Conservation (phyloP, 2,888 invertebrate species). For the Pelosia muscerda region DNA sequence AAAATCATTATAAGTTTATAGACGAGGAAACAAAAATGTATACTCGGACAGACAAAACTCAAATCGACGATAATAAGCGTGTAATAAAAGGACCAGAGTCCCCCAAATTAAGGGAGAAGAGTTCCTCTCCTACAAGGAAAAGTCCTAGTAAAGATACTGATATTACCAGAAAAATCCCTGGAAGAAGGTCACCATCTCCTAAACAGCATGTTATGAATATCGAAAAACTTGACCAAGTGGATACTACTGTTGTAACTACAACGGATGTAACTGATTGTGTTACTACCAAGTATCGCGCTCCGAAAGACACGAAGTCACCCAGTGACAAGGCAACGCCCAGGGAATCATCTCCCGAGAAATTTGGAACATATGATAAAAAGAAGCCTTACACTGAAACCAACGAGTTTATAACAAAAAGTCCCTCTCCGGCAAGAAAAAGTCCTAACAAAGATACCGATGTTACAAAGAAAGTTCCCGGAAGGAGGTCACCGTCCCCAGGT, state of each 20-base stretch:
- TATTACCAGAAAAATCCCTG: constrained; percentile 26
- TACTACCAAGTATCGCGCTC: constrained; percentile 22
- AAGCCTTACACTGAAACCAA: constrained; percentile 40
- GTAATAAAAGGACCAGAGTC: constrained; percentile 19
- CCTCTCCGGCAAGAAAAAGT: constrained; percentile 36
- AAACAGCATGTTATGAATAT: constrained; percentile 59
- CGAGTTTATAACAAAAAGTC: constrained; percentile 9
- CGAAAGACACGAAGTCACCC: constrained; percentile 25
- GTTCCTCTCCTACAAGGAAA: constrained; percentile 53
- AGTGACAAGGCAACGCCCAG: constrained; percentile 34
- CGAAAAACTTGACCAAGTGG: constrained; percentile 36
- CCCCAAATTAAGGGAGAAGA: constrained; percentile 38
- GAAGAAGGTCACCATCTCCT: constrained; percentile 64
- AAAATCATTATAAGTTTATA: constrained; percentile 75
- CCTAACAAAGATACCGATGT: constrained; percentile 53
- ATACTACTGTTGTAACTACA: constrained; percentile 44
- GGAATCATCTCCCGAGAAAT: constrained; percentile 57
- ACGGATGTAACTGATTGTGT: constrained; percentile 38
- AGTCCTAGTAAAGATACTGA: constrained; percentile 52
- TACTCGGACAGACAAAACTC: constrained; percentile 55
- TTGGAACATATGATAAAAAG: constrained; percentile 59
- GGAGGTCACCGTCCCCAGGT: constrained; percentile 66
- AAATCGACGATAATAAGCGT: constrained; percentile 34
- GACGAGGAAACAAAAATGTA: constrained; percentile 80
- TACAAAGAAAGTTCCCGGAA: constrained; percentile 28